Conservation (phyloP, 2,888 invertebrate species). For the Schizaphis graminum region DNA sequence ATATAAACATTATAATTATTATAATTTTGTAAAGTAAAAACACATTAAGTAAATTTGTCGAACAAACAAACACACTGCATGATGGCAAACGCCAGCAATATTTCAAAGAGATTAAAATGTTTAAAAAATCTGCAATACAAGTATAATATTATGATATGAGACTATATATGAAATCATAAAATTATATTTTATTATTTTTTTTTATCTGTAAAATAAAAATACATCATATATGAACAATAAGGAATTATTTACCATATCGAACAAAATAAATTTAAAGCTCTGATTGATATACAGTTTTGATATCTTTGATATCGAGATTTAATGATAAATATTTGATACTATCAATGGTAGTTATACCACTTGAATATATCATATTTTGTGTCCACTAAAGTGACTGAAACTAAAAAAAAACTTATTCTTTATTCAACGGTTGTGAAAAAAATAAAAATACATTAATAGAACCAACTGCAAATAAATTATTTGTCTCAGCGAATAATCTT, state of each 20-base stretch:
- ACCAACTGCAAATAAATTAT: background rate
- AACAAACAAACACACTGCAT: background rate
- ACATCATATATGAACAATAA: background rate
- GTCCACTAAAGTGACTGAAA: background rate
- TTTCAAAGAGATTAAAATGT: background rate
- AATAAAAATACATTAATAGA: background rate
- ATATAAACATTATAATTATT: background rate
- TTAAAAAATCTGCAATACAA: background rate
- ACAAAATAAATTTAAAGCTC: background rate
- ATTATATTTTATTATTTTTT: background rate
- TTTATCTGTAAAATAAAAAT: background rate
- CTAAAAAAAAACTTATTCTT: background rate
- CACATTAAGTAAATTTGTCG: background rate
- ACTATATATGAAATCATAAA: background rate
- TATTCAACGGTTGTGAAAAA: background rate
- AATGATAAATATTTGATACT: background rate
- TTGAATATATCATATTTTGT: constrained; percentile 1
- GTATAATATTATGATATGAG: background rate
- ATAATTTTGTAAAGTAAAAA: background rate
- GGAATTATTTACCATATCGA: background rate
- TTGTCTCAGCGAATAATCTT: background rate
- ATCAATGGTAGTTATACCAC: background rate
- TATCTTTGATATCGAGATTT: no score
- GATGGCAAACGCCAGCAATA: background rate
- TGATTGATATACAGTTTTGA: background rate